Conservation (phyloP, 2,888 invertebrate genomes). For the Chironomus riparius region DNA sequence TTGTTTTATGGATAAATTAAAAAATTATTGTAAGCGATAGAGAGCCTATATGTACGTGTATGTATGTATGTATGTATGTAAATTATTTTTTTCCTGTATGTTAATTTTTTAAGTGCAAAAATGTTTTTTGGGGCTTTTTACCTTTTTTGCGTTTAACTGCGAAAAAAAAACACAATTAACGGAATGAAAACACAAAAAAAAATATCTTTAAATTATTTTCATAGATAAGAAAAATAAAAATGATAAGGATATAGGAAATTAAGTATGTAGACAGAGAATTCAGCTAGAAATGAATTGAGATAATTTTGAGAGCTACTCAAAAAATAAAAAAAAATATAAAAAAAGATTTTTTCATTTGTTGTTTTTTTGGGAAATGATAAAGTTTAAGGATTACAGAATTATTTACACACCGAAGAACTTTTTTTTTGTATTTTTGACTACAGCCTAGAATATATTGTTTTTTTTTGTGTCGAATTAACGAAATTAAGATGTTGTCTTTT, state of each 20-base stretch:
- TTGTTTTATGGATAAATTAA: too few species aligned
- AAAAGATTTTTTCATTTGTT: neutral
- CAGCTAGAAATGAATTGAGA: neutral
- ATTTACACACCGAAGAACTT: neutral
- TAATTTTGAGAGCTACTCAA: neutral
- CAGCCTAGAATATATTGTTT: neutral
- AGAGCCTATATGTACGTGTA: neutral
- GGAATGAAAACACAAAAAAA: neutral
- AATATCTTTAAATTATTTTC: neutral
- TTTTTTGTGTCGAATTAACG: too few species aligned
- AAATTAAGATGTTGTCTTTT: neutral
- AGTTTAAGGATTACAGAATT: neutral
- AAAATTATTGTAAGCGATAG: neutral
- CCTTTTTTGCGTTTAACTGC: constrained; percentile 28
- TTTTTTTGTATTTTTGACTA: neutral
- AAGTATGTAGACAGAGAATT: neutral
- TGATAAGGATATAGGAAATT: neutral
- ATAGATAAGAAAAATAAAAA: constrained; percentile 1
- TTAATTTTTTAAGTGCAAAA: neutral
- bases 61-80: neutral
- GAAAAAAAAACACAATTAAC: constrained; percentile 22
- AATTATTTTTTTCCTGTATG: neutral
- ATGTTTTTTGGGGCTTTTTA: constrained; percentile 19
- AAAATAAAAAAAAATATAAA: constrained; percentile 4
- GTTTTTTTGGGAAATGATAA: too few species aligned